Base-by-base conservation (phyloP, 2,797 vertebrate species). In the Syndactyla subalaris region DNA sequence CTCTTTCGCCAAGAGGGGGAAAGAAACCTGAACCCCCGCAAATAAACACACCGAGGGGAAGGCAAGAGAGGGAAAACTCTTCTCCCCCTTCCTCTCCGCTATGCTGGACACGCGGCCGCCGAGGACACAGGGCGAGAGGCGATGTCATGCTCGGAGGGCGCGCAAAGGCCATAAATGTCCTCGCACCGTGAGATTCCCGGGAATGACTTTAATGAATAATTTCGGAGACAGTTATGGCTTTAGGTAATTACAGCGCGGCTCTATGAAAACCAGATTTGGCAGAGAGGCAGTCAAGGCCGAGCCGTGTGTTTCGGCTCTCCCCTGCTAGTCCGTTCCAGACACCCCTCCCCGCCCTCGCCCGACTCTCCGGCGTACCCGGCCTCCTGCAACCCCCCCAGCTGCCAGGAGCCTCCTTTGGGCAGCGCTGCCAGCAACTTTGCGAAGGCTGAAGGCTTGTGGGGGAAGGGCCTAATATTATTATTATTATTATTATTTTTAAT, bases 161-260 rank as follows among this genome's bases (percentile, higher is more conserved):
- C 70, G 58, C 77, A 81, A 86, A 93, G 88, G 95, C 93, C 94
- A 70, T 96, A 95, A 96, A 95, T 52, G 95, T 88, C 66, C 80
- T 68, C 92, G 89, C 92, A 81, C 93, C 76, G 92, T 80, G 88
- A 94, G 87, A 96, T 95, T 92, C 95, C 91, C 70, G 77, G 85
- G 96, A 98, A 97, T 96, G 95, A 96, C 97, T 97, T 97, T 96
- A 97, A 97, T 97, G 97, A 97, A 97, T 96, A 96, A 97, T 97
- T 98, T 97, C 91, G 80, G 96, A 98, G 98, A 97, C 97, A 97
- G 97, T 97, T 97, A 97, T 58, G 95, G 95, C 97, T 97, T 94
- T 84, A 93, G 93, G 95, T 97, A 97, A 96, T 97, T 97, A 96
- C 97, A 43, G 94, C 84, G 63, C 26, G 2, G 85, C 93, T 96